These are phyloP conservation scores for Hymenochirus boettgeri DNA, from an alignment of 2,113 vertebrate genomes.

Conservation along the genomic window DNA sequence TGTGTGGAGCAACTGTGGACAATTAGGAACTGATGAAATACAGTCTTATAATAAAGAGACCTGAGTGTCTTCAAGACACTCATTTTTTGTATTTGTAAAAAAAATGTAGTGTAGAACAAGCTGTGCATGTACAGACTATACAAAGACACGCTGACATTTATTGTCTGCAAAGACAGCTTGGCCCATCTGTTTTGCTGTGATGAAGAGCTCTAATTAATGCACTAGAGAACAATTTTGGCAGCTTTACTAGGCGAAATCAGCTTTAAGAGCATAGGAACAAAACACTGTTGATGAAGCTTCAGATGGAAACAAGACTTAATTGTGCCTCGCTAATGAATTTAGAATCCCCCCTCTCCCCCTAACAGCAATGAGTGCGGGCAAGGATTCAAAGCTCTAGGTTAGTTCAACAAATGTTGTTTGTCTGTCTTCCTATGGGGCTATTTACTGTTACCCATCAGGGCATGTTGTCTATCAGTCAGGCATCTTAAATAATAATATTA, in stretches of 20 bases:
- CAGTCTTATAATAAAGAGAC: conserved; percentile 32
- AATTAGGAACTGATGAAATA: conserved; percentile 11
- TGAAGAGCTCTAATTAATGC: conserved; percentile 46
- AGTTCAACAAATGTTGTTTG: conserved; percentile 31
- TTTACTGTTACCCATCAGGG: conserved; percentile 12
- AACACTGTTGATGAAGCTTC: conserved; percentile 38
- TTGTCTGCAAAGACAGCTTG: conserved; percentile 42
- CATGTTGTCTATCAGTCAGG: conserved; percentile 18
- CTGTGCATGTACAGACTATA: conserved; percentile 11
- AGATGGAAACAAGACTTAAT: conserved; percentile 47
- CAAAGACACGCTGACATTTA: conserved; percentile 37
- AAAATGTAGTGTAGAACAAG: conserved; percentile 36
- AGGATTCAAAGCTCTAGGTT: conserved; percentile 24
- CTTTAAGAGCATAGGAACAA: conserved; percentile 39
- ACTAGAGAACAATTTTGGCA: conserved; percentile 40
- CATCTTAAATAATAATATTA: conserved; percentile 25
- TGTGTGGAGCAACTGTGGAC: background rate
- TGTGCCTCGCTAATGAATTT: conserved; percentile 50
- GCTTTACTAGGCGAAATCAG: conserved; percentile 38
- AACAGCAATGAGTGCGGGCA: conserved; percentile 37
- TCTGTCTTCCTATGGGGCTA: conserved; percentile 11
- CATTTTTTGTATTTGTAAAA: conserved; percentile 30
- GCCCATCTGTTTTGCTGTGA: conserved; percentile 47
- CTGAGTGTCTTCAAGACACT: conserved; percentile 12
- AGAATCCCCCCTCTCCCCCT: conserved; percentile 46